Evolutionary conservation across 2,113 vertebrate species (phyloP).

Genomic region (Zosterops borbonicus): DNA sequence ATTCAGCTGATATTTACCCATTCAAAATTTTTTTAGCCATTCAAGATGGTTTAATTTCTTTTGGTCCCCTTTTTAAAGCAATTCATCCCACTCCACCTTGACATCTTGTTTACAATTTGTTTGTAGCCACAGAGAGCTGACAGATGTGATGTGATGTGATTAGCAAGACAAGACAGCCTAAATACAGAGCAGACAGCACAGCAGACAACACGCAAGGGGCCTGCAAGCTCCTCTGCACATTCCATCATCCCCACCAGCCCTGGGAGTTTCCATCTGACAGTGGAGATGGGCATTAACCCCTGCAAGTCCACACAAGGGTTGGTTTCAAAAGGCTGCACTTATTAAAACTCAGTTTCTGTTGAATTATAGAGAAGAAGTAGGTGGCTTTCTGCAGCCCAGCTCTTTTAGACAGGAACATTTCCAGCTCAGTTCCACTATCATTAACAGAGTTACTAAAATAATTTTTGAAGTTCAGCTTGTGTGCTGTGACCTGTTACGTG

Average conservation of each 20-base stretch:
- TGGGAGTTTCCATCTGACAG: neutral
- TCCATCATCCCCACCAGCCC: neutral
- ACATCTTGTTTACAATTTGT: constrained; percentile 20
- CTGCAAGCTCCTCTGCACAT: neutral
- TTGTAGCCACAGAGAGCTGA: neutral
- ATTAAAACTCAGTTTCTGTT: neutral
- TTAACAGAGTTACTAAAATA: neutral
- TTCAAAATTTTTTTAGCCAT: neutral
- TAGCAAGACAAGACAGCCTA: constrained; percentile 22
- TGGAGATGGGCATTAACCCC: neutral
- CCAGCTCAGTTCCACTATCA: neutral
- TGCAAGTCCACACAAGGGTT: neutral
- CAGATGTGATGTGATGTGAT: constrained; percentile 34
- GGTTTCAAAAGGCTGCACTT: neutral
- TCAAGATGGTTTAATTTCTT: neutral
- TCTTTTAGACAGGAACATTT: neutral
- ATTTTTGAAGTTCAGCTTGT: neutral
- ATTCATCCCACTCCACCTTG: neutral
- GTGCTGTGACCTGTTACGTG: neutral
- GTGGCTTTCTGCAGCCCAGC: neutral
- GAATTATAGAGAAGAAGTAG: neutral
- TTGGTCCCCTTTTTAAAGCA: neutral
- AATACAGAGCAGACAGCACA: neutral
- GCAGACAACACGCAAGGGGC: neutral
- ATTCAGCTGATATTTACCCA: neutral